A percentile compares a stretch with the other conserved stretches of the same genome.
These are phyloP conservation scores for Turritopsis dohrnii DNA, from an alignment of 30 jellyfish, hydroid and myxozoan genomes.

Conservation along the genomic window DNA sequence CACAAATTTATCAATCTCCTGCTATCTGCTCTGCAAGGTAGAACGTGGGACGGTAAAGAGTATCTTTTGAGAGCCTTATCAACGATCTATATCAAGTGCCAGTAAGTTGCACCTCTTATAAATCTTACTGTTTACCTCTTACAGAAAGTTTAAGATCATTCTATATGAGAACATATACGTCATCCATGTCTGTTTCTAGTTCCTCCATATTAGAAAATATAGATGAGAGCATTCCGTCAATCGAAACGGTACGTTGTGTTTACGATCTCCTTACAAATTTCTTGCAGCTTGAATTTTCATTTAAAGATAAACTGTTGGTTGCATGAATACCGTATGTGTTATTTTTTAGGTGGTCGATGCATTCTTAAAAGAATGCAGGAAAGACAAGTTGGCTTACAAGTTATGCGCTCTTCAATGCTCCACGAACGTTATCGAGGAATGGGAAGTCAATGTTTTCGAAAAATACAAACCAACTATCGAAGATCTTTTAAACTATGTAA, in stretches of 20 bases:
- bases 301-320: no score
- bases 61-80: slow-evolving; percentile 54
- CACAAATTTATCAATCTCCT: slow-evolving; percentile 37
- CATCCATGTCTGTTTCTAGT: no score
- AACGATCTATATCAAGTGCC: slow-evolving; percentile 54
- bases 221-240: not conserved
- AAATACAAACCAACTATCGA: slow-evolving; percentile 35
- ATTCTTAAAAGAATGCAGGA: slow-evolving; percentile 64
- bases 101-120: slow-evolving; percentile 30
- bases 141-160: not conserved
- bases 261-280: no score
- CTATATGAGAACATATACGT: no score
- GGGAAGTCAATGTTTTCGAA: slow-evolving; percentile 40
- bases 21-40: slow-evolving; percentile 57
- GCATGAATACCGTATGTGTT: no score
- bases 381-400: slow-evolving; percentile 46
- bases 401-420: slow-evolving; percentile 49
- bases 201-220: not conserved
- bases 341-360: slow-evolving; percentile 49
- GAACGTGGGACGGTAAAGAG: slow-evolving; percentile 91
- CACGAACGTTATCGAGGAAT: slow-evolving; percentile 37
- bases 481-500: slow-evolving; percentile 32
- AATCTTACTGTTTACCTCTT: not conserved
- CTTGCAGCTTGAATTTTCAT: no score
- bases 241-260: not conserved